Evolutionary conservation across 2,797 vertebrate species (phyloP), one percentile per base, ranked within the genome.

Genomic region (Sardinella longiceps): DNA sequence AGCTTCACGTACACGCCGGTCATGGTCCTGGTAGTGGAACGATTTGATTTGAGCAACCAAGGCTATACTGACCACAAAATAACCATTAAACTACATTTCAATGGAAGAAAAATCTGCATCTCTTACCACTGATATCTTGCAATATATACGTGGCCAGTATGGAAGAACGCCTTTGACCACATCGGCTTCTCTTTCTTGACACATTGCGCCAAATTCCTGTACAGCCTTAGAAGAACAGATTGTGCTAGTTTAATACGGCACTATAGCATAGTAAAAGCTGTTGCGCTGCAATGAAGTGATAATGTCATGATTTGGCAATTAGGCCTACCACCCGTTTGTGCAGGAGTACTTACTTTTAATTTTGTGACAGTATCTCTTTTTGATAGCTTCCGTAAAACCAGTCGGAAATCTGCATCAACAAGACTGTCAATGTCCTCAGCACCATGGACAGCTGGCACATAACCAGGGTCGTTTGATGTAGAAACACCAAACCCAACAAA

Each of bases 61-160:
- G 70, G 4, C 5, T 14, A 33, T 74, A 18, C 18, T 23, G 15
- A 77, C 20, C 18, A 77, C 18, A 23, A 5, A 39, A 77, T 20
- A 14, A 14, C 60, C n/a, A n/a, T 33, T 9, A 7, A 2, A 9
- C 11, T 12, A 15, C 25, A 28, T 30, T 70, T 33, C 2, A 5
- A 14, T 70, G 9, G 12, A 33, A 15, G 18, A 20, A 20, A 43
- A 33, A 39, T 6, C n/a, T 60, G 56, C n/a, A 60, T 2, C 56
- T 82, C 95, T 95, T 93, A 99, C 98, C 93, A 97, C 89, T 81
- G 98, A 98, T 91, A 99, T 97, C 93, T 97, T 98, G 92, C 98
- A 99, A 92, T 99, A 99, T 91, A 99, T 98, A 89, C 97, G 95
- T 0, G 98, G 97, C 98, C 98, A 99, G 84, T 99, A 99, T 2